These are phyloP conservation scores for Mellivora capensis DNA, from an alignment of 2,113 vertebrate genomes.

Conservation along the genomic window DNA sequence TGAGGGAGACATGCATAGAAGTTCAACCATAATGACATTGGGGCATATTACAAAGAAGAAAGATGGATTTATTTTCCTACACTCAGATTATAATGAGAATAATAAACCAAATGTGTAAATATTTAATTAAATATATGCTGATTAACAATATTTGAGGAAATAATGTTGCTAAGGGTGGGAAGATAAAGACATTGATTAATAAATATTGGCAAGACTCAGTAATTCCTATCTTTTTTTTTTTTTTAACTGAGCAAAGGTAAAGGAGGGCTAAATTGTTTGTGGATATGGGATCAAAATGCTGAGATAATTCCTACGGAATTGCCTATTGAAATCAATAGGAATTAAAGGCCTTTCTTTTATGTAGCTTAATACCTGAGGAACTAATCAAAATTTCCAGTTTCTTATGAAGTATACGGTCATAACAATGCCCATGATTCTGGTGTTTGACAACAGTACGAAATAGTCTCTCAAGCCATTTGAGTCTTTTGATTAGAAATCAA, in stretches of 20 bases:
- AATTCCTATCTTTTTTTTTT: background rate
- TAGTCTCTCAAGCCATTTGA: background rate
- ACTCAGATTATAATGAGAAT: background rate
- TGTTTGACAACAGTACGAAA: background rate
- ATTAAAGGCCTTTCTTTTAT: constrained; percentile 9
- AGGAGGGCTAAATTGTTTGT: background rate
- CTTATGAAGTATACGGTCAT: background rate
- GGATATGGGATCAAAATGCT: background rate
- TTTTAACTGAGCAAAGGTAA: background rate
- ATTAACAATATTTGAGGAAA: background rate
- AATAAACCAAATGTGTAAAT: background rate
- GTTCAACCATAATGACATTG: background rate
- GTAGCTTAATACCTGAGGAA: background rate
- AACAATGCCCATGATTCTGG: background rate
- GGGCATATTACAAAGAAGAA: background rate
- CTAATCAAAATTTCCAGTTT: background rate
- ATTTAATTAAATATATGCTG: background rate
- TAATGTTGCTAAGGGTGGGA: background rate
- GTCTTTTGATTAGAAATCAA: background rate
- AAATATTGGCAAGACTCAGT: background rate
- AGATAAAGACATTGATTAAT: background rate
- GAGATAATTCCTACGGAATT: background rate
- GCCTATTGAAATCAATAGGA: background rate
- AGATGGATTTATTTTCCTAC: background rate
- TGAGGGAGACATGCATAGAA: background rate